Evolutionary conservation across 2,797 vertebrate genomes (phyloP), one percentile per base, ranked within the genome.

Genomic region (Rhinogobio ventralis): DNA sequence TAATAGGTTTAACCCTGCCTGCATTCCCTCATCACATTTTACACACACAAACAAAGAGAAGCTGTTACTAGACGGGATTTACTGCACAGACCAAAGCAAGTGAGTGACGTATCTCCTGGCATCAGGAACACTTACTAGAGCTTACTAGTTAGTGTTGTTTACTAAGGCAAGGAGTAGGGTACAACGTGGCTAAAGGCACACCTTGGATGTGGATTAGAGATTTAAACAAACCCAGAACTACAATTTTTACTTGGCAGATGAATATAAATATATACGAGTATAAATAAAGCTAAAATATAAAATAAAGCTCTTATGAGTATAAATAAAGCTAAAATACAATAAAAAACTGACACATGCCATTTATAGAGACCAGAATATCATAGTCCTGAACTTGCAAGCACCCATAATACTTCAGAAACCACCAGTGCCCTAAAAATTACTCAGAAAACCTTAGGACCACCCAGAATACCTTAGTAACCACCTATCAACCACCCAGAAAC

Each of bases 1-100:
- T 88, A 92, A 91, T 45, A 86, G 51, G 83, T 60, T 3, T 33
- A 86, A 30, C 79, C 79, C 45, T 60, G 85, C 62, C 7, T 73
- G 64, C 83, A 33, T 90, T 84, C 87, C 81, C 84, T 87, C 81
- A 39, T 73, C 72, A 51, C 39, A 64, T 66, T 39, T 68, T 68
- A 51, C 76, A 55, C 55, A 57, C 28, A 28, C 60, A 72, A 9
- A 45, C n/a, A 45, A 17, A 66, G 13, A 51, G 10, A 57, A 36
- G 42, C 28, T 36, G 33, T 42, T 30, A n/a, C 62, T 42, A 33
- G 72, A 53, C 0, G 17, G 30, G 45, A 75, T n/a, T 45, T 76
- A 83, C 66, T 53, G 60, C 45, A 13, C 36, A 68, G 33, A 28
- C 33, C 14, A 73, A 33, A 62, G 60, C 7, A 28, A 15, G 14